Base-by-base conservation (phyloP, 2,113 vertebrate species). In the Pelvicachromis taeniatus region DNA sequence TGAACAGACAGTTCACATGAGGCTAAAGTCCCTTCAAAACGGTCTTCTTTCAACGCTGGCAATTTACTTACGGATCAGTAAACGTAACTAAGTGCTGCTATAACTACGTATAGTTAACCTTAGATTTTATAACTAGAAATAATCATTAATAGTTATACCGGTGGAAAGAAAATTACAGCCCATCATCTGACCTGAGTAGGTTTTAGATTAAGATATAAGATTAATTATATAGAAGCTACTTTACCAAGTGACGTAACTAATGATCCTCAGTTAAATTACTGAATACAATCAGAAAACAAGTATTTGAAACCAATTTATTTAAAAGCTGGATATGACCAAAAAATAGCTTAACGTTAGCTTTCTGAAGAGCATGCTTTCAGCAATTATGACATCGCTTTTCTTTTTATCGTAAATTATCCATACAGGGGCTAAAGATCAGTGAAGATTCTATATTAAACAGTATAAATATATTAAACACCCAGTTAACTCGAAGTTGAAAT, bases 161-260 rank as follows among this genome's bases (percentile, higher is more conserved):
- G 0, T n/a, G 26, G 48, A 75, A 13, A 2, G 45, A 33, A 75
- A 31, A 52, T 52, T 75, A 33, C 10, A 50, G 23, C 16, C 16
- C 26, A 75, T 50, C 26, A 0, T 75, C 68, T 12, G 21, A 17
- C 9, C 14, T 19, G n/a, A 52, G 11, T 58, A 81, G 9, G 79
- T 8, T 81, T 63, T 35, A 17, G 58, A 42, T 80, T 13, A 59
- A 59, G 21, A 23, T 45, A 48, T n/a, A n/a, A 50, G 10, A 33
- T 75, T 75, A 52, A 45, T 45, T 50, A n/a, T 16, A 16, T 52
- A 29, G 45, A 31, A 31, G 70, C 26, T 52, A 52, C 45, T 31
- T n/a, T 26, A 45, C 21, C 0, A 13, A 26, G 31, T 31, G 81
- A 79, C 14, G 4, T 13, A 26, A 17, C 23, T 16, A 40, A 21